Base-by-base conservation (phyloP, 2,797 vertebrate species). In the Lagorchestes hirsutus region DNA sequence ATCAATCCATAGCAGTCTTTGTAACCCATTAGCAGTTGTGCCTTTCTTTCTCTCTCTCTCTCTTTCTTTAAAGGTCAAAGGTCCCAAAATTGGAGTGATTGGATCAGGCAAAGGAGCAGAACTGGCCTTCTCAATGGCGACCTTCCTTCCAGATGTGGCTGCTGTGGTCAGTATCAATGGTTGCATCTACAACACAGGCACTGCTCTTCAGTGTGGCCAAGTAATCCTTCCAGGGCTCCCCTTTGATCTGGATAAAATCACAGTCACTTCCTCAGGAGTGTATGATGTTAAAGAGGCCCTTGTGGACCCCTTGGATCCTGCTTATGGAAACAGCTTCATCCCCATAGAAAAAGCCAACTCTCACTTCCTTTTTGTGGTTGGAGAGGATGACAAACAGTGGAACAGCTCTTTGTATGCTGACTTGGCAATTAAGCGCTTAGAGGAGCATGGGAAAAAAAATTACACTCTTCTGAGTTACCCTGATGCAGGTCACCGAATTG, bases 401-500 rank as follows among this genome's bases (percentile, higher is more conserved):
- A 99, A 99, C 97, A 99, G 98, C 95, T 97, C 98, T 52, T 95
- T 98, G 1, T 99, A 98, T 55, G 98, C 98, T 14, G 97, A 98
- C 57, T 97, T 98, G 97, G 98, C 98, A 87, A 96, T 97, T 1
- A 1, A 54, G 92, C 98, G 97, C 59, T 96, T 99, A 1, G 96
- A 96, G 50, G 97, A 98, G 95, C 97, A 98, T 0, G 98, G 98
- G 46, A 98, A 98, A 90, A 98, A 98, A 90, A 98, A 99, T 94
- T 99, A 98, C 96, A 93, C 97, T 93, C 97, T 99, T 91, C 91
- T 98, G 93, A 98, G 97, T 0, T 99, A 99, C 8, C 99, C 99
- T 0, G 99, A 98, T 62, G 98, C 99, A 16, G 99, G 99, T 91
- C 99, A 99, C 98, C 98, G 98, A 96, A 99, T 99, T 1, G 99